Evolutionary conservation across 1,140 invertebrate species (phyloP), one percentile per base, ranked within the genome.

Genomic region (Berghia stephanieae): DNA sequence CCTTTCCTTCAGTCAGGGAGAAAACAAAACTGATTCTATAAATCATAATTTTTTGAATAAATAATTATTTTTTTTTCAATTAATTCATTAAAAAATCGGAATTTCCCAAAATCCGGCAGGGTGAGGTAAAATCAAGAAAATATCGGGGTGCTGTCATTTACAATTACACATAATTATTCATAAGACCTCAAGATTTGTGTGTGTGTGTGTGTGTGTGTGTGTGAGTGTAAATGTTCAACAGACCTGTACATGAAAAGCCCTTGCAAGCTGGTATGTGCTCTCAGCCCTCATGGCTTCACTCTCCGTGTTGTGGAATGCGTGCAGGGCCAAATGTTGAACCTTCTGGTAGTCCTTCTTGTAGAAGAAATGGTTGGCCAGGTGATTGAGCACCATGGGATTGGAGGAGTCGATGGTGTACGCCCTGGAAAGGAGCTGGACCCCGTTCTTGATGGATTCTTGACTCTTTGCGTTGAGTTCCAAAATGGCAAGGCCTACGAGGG

Each of bases 291-390:
- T 99, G 0, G 96, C 95, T 91, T 99, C 98, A 89, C 99, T 99
- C 89, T 99, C 98, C 0, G 98, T 99, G 86, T 99, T 98, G 86
- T 99, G 96, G 89, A 99, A 98, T 0, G 98, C 98, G 88, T 99
- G 97, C 0, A 98, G 89, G 0, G 98, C 97, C 74, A 99, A 91
- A 91, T 98, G 96, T 84, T 98, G 95, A 0, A 99, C 97, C 92
- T 99, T 99, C 72, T 93, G 93, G 84, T 98, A 97, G 89, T 99
- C 97, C 92, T 98, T 98, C 90, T 99, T 99, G 88, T 99, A 99
- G 90, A 99, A 99, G 90, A 99, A 99, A 91, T 99, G 98, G 90
- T 99, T 99, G 0, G 98, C 98, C 82, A 99, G 91, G 90, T 99
- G 98, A 90, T 99, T 99, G 2, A 99, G 91, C 16, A 99, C 97